Conservation (phyloP, 1,140 invertebrate species). For the Drosophila funebris region DNA sequence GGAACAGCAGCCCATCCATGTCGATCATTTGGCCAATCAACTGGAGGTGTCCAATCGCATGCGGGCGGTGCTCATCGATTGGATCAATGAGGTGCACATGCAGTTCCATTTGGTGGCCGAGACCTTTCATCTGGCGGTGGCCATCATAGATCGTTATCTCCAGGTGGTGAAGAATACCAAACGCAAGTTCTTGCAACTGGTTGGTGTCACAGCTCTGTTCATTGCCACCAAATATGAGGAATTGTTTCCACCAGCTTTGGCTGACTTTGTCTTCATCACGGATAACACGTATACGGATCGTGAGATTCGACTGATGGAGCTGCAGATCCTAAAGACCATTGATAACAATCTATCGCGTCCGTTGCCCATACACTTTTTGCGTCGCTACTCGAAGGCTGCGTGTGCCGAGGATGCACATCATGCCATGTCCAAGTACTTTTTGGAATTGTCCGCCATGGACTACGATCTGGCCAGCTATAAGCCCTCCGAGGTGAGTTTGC, state of each 20-base stretch:
- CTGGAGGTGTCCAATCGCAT: conserved; percentile 89
- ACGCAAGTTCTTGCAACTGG: conserved; percentile 91
- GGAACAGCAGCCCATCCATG: conserved; percentile 85
- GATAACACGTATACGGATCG: conserved; percentile 93
- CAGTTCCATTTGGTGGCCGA: conserved; percentile 95
- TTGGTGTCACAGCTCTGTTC: conserved; percentile 95
- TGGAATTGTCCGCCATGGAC: conserved; percentile 93
- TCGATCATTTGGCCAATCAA: conserved; percentile 87
- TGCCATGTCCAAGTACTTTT: conserved; percentile 95
- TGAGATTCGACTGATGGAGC: conserved; percentile 94
- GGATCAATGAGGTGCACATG: conserved; percentile 96
- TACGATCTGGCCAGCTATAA: conserved; percentile 91
- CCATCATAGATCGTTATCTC: conserved; percentile 95
- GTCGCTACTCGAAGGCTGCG: conserved; percentile 88
- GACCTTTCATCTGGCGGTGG: conserved; percentile 95
- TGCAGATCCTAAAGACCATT: conserved; percentile 89
- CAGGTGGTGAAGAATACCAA: conserved; percentile 87
- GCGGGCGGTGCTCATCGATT: conserved; percentile 95
- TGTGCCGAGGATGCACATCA: conserved; percentile 90
- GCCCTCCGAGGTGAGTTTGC: conserved; percentile 88
- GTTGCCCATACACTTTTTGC: conserved; percentile 93
- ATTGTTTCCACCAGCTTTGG: conserved; percentile 94
- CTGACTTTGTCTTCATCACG: conserved; percentile 96
- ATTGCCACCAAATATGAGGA: conserved; percentile 98
- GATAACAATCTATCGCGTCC: conserved; percentile 94